These are phyloP conservation scores for Eretmochelys imbricata DNA, from an alignment of 2,113 vertebrate genomes.

Conservation along the genomic window DNA sequence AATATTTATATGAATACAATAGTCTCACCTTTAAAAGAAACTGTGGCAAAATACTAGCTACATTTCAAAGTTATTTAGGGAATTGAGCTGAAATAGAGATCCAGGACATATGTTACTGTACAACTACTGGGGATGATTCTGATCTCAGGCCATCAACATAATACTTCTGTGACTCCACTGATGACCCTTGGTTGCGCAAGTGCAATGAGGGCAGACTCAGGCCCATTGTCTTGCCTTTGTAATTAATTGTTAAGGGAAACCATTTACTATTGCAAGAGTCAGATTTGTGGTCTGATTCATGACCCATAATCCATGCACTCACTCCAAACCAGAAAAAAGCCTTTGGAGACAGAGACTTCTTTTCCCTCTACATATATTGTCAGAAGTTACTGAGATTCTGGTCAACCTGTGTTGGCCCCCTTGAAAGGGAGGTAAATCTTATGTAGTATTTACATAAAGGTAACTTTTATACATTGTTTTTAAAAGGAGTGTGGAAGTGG, in stretches of 20 bases:
- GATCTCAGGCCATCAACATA: not conserved
- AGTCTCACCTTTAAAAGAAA: conserved; percentile 25
- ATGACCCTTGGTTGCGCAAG: not conserved
- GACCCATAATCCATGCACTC: not conserved
- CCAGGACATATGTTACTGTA: not conserved
- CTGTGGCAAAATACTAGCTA: not conserved
- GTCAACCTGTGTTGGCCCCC: not conserved
- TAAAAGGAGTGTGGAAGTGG: not conserved
- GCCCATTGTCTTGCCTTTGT: not conserved
- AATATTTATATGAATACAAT: conserved; percentile 27
- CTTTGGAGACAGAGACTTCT: not conserved
- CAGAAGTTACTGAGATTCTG: not conserved
- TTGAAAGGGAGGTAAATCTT: not conserved
- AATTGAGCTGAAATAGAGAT: conserved; percentile 3
- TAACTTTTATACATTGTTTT: not conserved
- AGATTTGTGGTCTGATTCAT: fast-evolving
- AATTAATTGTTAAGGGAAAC: not conserved
- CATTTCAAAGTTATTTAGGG: conserved; percentile 16
- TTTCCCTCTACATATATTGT: not conserved
- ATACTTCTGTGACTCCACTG: not conserved
- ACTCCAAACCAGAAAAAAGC: not conserved
- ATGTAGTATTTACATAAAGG: not conserved
- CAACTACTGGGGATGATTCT: not conserved
- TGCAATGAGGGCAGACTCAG: not conserved
- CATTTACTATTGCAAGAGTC: not conserved